These are phyloP conservation scores for Turnix velox DNA, from an alignment of 2,113 vertebrate species.

Conservation along the genomic window DNA sequence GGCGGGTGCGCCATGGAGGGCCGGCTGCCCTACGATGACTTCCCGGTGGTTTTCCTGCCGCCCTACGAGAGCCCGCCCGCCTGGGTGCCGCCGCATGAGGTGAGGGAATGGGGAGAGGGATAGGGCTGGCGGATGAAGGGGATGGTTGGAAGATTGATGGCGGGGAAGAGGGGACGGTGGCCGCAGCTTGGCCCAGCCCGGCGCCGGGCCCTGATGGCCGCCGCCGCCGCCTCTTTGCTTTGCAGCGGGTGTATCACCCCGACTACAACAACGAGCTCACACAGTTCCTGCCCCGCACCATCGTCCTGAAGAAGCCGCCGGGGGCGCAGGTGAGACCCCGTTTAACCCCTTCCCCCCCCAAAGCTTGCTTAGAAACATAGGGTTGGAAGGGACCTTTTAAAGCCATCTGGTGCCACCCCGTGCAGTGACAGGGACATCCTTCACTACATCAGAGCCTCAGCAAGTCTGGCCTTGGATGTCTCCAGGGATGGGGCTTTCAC, in stretches of 20 bases:
- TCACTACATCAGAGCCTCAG: no score
- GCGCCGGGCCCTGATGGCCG: background rate
- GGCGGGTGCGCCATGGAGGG: slow-evolving; percentile 78
- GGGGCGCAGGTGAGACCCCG: slow-evolving; percentile 79
- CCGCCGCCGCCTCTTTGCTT: background rate
- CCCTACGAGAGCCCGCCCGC: slow-evolving; percentile 92
- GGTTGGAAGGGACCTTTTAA: no score
- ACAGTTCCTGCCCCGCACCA: slow-evolving; percentile 90
- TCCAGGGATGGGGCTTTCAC: no score
- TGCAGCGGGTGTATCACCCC: slow-evolving; percentile 88
- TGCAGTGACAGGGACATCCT: no score
- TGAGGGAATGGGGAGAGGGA: background rate
- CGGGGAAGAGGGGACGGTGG: background rate
- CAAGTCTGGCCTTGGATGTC: no score
- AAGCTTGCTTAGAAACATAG: no score
- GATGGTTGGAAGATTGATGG: no score
- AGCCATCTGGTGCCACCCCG: no score
- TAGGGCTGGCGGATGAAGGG: background rate
- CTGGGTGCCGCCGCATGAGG: slow-evolving; percentile 92
- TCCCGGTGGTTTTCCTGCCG: slow-evolving; percentile 92
- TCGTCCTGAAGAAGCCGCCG: slow-evolving; percentile 91
- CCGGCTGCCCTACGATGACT: slow-evolving; percentile 88
- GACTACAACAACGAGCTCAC: slow-evolving; percentile 98
- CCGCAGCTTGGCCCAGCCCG: background rate
- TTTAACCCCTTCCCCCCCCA: no score